A percentile compares a stretch with the other conserved stretches of the same genome.
Evolutionary conservation across 1,140 invertebrate species (phyloP).

Genomic region (Psix sp.): DNA sequence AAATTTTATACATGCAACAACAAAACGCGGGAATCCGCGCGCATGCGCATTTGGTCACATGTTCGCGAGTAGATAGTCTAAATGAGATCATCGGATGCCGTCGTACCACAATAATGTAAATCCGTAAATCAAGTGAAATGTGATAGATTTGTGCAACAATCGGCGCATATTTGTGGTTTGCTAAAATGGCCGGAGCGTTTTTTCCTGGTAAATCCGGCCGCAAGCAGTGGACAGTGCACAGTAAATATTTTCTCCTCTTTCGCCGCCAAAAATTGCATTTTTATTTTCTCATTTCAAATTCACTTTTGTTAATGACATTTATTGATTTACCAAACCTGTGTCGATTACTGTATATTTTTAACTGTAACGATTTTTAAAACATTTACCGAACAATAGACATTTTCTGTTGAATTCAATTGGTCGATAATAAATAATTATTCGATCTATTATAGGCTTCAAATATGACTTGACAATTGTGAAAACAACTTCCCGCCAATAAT

Average conservation of each 20-base stretch:
- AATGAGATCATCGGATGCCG: not conserved
- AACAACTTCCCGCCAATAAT: conserved; percentile 23
- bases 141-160: conserved; percentile 9
- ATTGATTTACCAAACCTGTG: conserved; percentile 19
- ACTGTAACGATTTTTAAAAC: too few species aligned
- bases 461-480: conserved; percentile 29
- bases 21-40: not conserved
- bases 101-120: conserved; percentile 12
- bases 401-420: too few species aligned
- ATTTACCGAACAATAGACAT: too few species aligned
- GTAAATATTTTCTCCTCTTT: conserved; percentile 63
- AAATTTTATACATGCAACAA: too few species aligned
- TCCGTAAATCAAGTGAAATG: not conserved
- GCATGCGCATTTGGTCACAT: conserved; percentile 8
- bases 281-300: conserved; percentile 10
- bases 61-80: not conserved
- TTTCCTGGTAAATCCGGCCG: conserved; percentile 71
- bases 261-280: conserved; percentile 1
- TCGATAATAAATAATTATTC: too few species aligned
- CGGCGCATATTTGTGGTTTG: conserved; percentile 8
- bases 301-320: conserved; percentile 12
- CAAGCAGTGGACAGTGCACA: conserved; percentile 77
- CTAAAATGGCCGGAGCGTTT: conserved; percentile 73
- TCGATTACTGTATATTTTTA: too few species aligned
- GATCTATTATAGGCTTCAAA: too few species aligned